These are phyloP conservation scores for Ctenomys sociabilis DNA, from an alignment of 2,113 vertebrate species.

Conservation along the genomic window DNA sequence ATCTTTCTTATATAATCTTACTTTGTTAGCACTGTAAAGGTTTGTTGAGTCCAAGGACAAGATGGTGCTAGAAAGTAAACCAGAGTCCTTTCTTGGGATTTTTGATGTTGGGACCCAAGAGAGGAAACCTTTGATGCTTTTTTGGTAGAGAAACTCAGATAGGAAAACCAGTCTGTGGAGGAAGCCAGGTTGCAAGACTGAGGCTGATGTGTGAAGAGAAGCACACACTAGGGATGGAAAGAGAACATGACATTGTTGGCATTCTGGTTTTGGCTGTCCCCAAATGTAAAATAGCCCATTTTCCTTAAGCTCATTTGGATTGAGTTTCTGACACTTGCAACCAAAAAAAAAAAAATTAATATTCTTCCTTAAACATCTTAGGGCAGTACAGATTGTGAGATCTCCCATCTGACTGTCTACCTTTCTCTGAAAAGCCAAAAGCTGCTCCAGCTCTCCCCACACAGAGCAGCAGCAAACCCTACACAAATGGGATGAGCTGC, in stretches of 20 bases:
- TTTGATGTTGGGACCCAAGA: background rate
- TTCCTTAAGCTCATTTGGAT: background rate
- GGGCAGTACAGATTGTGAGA: background rate
- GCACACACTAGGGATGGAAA: background rate
- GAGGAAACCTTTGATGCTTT: background rate
- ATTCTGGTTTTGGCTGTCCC: background rate
- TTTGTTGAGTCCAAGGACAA: background rate
- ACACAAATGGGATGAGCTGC: background rate
- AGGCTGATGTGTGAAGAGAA: background rate
- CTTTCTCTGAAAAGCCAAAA: background rate
- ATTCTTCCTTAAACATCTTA: background rate
- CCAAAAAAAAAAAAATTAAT: background rate
- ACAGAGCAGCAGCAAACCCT: background rate
- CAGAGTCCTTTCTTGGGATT: background rate
- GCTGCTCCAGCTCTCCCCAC: background rate
- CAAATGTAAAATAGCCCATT: background rate
- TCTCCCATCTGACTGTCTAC: background rate
- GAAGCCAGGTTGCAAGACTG: background rate
- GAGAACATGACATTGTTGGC: background rate
- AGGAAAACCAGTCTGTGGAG: background rate
- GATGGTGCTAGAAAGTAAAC: background rate
- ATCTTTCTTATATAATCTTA: background rate
- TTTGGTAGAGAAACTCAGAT: background rate
- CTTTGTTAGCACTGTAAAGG: background rate
- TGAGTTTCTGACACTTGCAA: constrained; percentile 51